Evolutionary conservation across 2,888 invertebrate species (phyloP).

Genomic region (Calliopum simillimum): DNA sequence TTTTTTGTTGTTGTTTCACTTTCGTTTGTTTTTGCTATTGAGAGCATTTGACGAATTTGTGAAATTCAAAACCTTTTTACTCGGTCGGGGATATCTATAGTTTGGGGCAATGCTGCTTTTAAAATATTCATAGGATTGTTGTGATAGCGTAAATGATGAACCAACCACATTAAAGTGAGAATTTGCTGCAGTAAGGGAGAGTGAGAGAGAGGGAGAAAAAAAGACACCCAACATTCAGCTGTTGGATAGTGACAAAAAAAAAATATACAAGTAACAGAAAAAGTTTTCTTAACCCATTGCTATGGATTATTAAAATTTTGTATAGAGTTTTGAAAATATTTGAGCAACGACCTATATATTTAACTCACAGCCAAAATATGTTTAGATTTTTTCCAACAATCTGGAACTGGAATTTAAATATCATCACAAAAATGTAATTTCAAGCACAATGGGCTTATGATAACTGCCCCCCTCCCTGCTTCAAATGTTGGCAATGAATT

Average conservation of each 20-base stretch:
- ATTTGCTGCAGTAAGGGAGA: constrained; percentile 39
- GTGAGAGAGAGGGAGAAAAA: constrained; percentile 25
- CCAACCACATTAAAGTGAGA: constrained; percentile 42
- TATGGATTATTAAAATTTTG: no score
- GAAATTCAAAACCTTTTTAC: constrained; percentile 13
- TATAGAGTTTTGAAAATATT: no score
- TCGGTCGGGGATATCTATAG: neutral
- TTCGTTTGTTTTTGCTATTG: neutral
- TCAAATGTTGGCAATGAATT: constrained; percentile 22
- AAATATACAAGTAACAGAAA: neutral
- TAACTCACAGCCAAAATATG: no score
- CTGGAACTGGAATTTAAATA: no score
- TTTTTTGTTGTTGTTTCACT: constrained; percentile 23
- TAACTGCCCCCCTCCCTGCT: no score
- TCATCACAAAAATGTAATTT: no score
- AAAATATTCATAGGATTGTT: constrained; percentile 51
- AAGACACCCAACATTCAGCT: no score
- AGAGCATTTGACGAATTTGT: constrained; percentile 30
- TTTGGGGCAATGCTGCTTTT: constrained; percentile 36
- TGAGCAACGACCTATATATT: no score
- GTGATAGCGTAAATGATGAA: constrained; percentile 49
- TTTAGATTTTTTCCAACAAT: no score
- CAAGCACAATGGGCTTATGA: no score
- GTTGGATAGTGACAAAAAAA: neutral
- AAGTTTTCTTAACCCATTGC: neutral